Base-by-base conservation (phyloP, 2,797 vertebrate species). In the Catostomus latipinnis region DNA sequence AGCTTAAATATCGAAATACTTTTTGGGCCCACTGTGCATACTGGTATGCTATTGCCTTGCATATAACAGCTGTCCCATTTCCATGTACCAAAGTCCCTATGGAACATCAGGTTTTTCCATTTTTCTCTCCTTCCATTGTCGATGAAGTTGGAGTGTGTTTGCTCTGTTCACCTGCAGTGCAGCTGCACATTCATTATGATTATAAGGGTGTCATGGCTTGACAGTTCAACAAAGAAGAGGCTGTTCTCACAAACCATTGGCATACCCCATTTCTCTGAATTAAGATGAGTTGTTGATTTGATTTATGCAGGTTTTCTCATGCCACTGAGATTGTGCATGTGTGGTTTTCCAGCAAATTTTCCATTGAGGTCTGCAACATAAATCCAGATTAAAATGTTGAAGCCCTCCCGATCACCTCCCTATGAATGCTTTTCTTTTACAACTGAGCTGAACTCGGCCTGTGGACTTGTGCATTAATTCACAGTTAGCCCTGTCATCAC, bases 141-240 rank as follows among this genome's bases (percentile, higher is more conserved):
- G 53, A 58, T 75, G 48, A 76, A 76, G 76, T 34, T 34, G 34
- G 45, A 45, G 50, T 74, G 75, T 83, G 75, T 85, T 83, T 79
- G 58, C 53, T 76, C 68, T 76, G 75, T 75, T 71, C 71, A 81
- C 72, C 81, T 83, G 81, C 72, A 81, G 79, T 72, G 56, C 74
- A 73, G 76, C 75, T 74, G 70, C 61, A 71, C 71, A 76, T 81
- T 81, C 65, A 56, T 76, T 76, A 58, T 50, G 68, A 76, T 74
- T 57, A 54, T 74, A 67, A 73, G 66, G 52, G 61, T 60, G 75
- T 77, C 71, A 48, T 6, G 5, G 49, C 50, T 66, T 83, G 81
- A 77, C 76, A 65, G 71, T 82, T 77, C 75, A 80, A 83, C 84
- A 86, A 84, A 84, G 84, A 76, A 46, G 77, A 61, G 66, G 70